These are phyloP conservation scores for Stomatorhinus walkeri DNA, from an alignment of 2,797 vertebrate genomes.

Conservation along the genomic window DNA sequence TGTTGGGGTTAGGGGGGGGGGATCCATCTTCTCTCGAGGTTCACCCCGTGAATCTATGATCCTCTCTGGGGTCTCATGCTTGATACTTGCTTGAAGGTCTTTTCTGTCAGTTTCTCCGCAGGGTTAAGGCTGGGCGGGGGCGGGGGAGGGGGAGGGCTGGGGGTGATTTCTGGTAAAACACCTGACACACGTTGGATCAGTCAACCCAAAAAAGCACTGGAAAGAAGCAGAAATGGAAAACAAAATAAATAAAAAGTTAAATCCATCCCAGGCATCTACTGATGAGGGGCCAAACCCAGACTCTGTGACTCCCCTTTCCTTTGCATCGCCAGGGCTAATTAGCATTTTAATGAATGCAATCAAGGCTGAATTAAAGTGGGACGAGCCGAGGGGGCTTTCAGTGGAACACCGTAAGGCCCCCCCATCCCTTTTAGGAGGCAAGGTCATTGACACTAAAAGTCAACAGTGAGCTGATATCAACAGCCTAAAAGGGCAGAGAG, in stretches of 20 bases:
- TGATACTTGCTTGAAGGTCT: slow-evolving; percentile 45
- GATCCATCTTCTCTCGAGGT: not conserved
- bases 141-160: slow-evolving; percentile 22
- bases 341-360: slow-evolving; percentile 7
- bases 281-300: not conserved
- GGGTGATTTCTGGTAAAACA: slow-evolving; percentile 29
- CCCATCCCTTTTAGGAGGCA: not conserved
- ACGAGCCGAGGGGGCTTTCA: not conserved
- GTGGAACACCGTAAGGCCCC: not conserved
- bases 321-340: not conserved
- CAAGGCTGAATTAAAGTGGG: not conserved
- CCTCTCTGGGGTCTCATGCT: slow-evolving; percentile 40
- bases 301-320: not conserved
- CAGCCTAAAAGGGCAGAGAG: not conserved
- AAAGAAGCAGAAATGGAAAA: slow-evolving; percentile 25
- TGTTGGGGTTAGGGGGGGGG: not conserved
- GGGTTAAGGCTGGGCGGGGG: slow-evolving; percentile 44
- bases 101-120: slow-evolving; percentile 47
- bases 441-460: slow-evolving; percentile 2
- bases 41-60: slow-evolving; percentile 28
- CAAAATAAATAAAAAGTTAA: not conserved
- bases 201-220: slow-evolving; percentile 47
- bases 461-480: not conserved
- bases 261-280: not conserved
- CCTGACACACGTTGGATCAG: slow-evolving; percentile 3